Evolutionary conservation across 1,140 invertebrate genomes (phyloP).

Genomic region (Propsilocerus akamusi): DNA sequence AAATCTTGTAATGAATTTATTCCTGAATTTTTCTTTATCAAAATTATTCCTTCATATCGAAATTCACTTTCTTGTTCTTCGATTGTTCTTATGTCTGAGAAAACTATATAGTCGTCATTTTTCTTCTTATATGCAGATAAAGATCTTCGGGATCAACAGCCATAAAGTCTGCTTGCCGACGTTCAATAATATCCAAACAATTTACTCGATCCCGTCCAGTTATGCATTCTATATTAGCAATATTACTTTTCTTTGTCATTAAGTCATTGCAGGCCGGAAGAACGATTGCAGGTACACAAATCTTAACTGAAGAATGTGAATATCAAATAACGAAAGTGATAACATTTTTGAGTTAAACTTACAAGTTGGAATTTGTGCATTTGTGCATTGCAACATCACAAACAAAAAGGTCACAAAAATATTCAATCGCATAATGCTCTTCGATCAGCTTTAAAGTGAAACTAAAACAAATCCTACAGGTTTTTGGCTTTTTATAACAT

Average conservation of each 20-base stretch:
- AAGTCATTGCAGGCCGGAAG: not conserved
- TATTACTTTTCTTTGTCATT: not conserved
- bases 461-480: too few species aligned
- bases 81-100: slow-evolving; percentile 47
- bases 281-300: not conserved
- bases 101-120: slow-evolving; percentile 39
- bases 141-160: slow-evolving; percentile 59
- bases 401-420: too few species aligned
- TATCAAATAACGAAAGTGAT: not conserved
- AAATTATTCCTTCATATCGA: slow-evolving; percentile 57
- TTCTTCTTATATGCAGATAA: slow-evolving; percentile 51
- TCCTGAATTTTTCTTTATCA: slow-evolving; percentile 46
- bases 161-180: slow-evolving; percentile 57
- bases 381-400: too few species aligned
- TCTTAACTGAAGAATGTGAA: not conserved
- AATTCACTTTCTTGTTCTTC: slow-evolving; percentile 41
- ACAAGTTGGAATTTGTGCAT: not conserved
- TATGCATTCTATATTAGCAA: not conserved
- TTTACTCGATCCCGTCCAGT: slow-evolving; percentile 27
- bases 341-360: not conserved
- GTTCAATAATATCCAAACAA: slow-evolving; percentile 52
- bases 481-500: too few species aligned
- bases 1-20: slow-evolving; percentile 42
- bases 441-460: too few species aligned
- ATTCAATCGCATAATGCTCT: too few species aligned